Evolutionary conservation across 2,797 vertebrate genomes (phyloP).

Genomic region (Girardinus metallicus): DNA sequence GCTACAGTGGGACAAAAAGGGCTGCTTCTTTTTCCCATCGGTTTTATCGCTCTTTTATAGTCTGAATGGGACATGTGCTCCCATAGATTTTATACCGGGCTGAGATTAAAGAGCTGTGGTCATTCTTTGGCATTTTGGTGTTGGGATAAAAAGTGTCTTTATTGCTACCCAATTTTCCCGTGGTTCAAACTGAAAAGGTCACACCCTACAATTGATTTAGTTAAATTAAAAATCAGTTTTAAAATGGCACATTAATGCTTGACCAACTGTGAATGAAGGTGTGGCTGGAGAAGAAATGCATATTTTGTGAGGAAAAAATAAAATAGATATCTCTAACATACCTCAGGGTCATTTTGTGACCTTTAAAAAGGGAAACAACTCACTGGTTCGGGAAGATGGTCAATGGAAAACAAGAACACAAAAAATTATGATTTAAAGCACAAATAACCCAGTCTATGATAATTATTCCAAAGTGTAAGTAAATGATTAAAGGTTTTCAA

Average conservation of each 20-base stretch:
- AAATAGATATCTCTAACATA: neutral
- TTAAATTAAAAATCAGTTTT: neutral
- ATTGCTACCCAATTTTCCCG: neutral
- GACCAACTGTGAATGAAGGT: neutral
- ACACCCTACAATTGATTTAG: neutral
- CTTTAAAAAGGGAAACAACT: neutral
- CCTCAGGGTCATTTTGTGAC: neutral
- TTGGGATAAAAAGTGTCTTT: slow-evolving; percentile 21
- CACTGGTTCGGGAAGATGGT: neutral
- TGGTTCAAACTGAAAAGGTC: neutral
- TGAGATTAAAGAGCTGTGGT: slow-evolving; percentile 66
- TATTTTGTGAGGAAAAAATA: neutral
- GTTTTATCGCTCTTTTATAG: slow-evolving; percentile 68
- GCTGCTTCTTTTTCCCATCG: slow-evolving; percentile 58
- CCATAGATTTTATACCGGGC: slow-evolving; percentile 57
- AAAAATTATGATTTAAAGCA: neutral
- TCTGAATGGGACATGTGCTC: slow-evolving; percentile 67
- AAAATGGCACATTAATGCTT: neutral
- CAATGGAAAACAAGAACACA: neutral
- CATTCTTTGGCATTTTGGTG: slow-evolving; percentile 53
- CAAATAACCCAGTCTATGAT: neutral
- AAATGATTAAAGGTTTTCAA: neutral
- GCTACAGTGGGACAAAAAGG: slow-evolving; percentile 60
- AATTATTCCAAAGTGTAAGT: neutral
- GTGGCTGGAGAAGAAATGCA: neutral